Base-by-base conservation (phyloP, 92 coral and sea anemone genomes). In the Bergia sp. region DNA sequence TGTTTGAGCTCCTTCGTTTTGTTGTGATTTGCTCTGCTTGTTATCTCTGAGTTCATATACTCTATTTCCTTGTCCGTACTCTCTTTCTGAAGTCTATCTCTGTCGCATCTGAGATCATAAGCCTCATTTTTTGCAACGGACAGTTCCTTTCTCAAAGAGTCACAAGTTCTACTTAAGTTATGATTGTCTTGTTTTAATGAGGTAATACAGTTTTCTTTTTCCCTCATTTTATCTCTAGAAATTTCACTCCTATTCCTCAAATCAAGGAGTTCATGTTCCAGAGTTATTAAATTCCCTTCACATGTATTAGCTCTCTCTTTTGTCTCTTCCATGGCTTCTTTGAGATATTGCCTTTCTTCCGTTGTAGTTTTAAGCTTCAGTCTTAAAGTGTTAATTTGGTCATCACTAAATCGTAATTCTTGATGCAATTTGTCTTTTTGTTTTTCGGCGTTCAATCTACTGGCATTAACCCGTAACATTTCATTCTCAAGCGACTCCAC, bases 401-500 rank as follows among this genome's bases (percentile, higher is more conserved):
- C 93, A 18, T 95, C 96, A 71, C 92, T 87, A 50, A 92, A 92
- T 69, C 93, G 96, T 37, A 86, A 65, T 71, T 95, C 95, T 71
- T 93, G 96, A 21, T 90, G 93, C 12, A 95, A 9, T 80, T 89
- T 90, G 64, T 94, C 83, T 45, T 89, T 92, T 37, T 92, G 93
- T 41, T 92, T 92, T 57, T 95, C 98, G 8, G 98, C 96, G 77
- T 89, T 92, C 66, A 95, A 78, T 47, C 98, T 91, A 29, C 89
- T 90, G 0, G 94, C 96, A 72, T 94, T 97, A 37, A 94, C 96
- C 38, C 93, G 89, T 20, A 97, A 74, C 20, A 97, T 81, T 64
- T 97, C 99, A 58, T 94, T 94, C 85, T 96, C 94, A 71, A 97
- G 80, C 8, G 91, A 91, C 29, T 97, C 94, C 5, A 95, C 93